Evolutionary conservation across 2,888 invertebrate genomes (phyloP).

Genomic region (Sisyra terminalis): DNA sequence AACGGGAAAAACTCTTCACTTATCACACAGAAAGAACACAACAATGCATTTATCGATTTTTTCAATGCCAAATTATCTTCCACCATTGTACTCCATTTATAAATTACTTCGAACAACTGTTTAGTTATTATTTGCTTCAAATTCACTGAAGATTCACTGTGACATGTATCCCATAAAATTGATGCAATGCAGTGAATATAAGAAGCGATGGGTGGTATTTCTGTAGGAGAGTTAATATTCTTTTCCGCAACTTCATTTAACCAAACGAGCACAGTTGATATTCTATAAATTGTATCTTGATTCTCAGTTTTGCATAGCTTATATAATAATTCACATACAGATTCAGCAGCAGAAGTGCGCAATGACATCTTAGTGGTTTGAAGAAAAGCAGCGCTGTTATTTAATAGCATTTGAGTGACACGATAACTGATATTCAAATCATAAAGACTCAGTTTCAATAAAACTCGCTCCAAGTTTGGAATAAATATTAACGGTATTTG

Average conservation of each 20-base stretch:
- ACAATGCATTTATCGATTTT: constrained; percentile 66
- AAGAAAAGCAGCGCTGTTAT: constrained; percentile 28
- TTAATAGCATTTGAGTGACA: constrained; percentile 38
- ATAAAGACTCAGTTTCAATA: constrained; percentile 51
- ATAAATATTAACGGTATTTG: constrained; percentile 41
- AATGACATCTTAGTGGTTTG: constrained; percentile 20
- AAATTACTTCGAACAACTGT: constrained; percentile 60
- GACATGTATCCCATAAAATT: constrained; percentile 59
- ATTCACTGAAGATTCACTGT: constrained; percentile 36
- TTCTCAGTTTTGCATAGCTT: constrained; percentile 54
- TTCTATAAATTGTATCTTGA: constrained; percentile 37
- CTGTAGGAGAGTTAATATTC: constrained; percentile 19
- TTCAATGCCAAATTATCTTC: constrained; percentile 58
- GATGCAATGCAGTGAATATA: constrained; percentile 67
- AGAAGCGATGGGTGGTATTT: constrained; percentile 31
- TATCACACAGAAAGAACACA: constrained; percentile 77
- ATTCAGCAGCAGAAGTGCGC: constrained; percentile 25
- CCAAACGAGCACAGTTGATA: constrained; percentile 58
- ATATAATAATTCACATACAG: constrained; percentile 66
- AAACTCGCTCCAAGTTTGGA: constrained; percentile 46
- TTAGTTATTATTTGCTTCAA: constrained; percentile 51
- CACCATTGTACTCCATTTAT: constrained; percentile 58
- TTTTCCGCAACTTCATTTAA: constrained; percentile 39
- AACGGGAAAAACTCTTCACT: constrained; percentile 60
- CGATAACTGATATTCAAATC: constrained; percentile 40